Evolutionary conservation across 1,140 invertebrate species (phyloP), one percentile per base, ranked within the genome.

Genomic region (Augochlora pura): DNA sequence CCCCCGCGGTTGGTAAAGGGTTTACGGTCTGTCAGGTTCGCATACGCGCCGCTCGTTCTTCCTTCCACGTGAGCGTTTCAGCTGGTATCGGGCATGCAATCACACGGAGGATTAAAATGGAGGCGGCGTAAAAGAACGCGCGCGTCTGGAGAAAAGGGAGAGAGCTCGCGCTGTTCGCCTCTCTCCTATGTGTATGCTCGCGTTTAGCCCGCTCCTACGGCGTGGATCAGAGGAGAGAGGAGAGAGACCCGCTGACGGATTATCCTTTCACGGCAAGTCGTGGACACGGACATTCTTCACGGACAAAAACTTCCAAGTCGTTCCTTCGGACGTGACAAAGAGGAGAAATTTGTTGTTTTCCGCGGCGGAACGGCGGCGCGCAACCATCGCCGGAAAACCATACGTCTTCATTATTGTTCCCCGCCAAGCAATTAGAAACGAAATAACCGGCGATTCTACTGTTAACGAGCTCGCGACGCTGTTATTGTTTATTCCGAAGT

Each of bases 101-200:
- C 91, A 90, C 89, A 90, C 87, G 89, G 87, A 87, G 90, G 91
- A 92, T 92, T 92, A 92, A 92, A 87, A 86, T 86, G 86, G 86
- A 88, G 86, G 76, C 78, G 85, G 88, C 86, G 77, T 76, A 83
- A 82, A 81, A 83, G 75, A 84, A 79, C 79, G 60, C 32, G 60
- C 32, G 74, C 65, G 77, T 32, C 68, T 70, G 67, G 75, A 66
- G 82, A 81, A 84, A 84, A 76, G 80, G 75, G 77, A 78, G 76
- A 77, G 81, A 73, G 83, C 2, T 8, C 42, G 42, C 42, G 42
- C 12, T 42, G 10, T 77, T 32, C 32, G 32, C 32, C 63, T 72
- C 81, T 46, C 84, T 87, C 74, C 74, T 77, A 82, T 85, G n/a
- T n/a, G n/a, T n/a, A 85, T 86, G 87, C 89, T 90, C 89, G 90